Base-by-base conservation (phyloP, 1,140 invertebrate species). In the Paraescarpia echinospica region DNA sequence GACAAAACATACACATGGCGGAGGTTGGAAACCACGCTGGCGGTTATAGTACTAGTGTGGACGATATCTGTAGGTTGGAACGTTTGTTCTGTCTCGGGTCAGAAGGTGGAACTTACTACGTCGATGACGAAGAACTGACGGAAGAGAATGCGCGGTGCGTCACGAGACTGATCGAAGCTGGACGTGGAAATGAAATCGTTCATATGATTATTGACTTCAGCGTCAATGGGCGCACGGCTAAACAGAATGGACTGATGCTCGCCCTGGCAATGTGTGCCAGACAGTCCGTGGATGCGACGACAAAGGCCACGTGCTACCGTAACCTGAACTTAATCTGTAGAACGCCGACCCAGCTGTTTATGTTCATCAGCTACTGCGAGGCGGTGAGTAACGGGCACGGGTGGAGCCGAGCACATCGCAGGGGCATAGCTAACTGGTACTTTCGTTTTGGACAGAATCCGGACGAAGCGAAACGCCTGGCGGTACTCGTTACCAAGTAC, bases 371-470 rank as follows among this genome's bases (percentile, higher is more conserved):
- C 94, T 97, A 96, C 93, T 96, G 96, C 93, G 96, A 95, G 94
- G 96, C 96, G 95, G 94, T 96, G 18, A 77, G 59, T 77, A 95
- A 95, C 91, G 95, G 31, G 1, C 94, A 93, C 59, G 95, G 97
- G 92, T 97, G 97, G 96, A 97, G 97, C 88, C 96, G 96, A 93
- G 97, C 97, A 1, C 96, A 96, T 96, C 96, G 97, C 93, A 97
- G 96, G 93, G 96, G 96, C 92, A 95, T 97, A 1, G 95, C 96
- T 77, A 95, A 96, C 22, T 97, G 97, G 97, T 97, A 97, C 94
- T 94, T 95, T 33, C 96, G 94, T 77, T 77, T 77, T 27, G 59
- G 59, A 31, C 59, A 77, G 59, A 77, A 2, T 27, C 59, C 59
- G 1, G 97, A 96, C 93, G 95, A 96, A 33, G 96, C 97, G 1